Evolutionary conservation across 2,113 vertebrate genomes (phyloP).

Genomic region (Heterochromis multidens): DNA sequence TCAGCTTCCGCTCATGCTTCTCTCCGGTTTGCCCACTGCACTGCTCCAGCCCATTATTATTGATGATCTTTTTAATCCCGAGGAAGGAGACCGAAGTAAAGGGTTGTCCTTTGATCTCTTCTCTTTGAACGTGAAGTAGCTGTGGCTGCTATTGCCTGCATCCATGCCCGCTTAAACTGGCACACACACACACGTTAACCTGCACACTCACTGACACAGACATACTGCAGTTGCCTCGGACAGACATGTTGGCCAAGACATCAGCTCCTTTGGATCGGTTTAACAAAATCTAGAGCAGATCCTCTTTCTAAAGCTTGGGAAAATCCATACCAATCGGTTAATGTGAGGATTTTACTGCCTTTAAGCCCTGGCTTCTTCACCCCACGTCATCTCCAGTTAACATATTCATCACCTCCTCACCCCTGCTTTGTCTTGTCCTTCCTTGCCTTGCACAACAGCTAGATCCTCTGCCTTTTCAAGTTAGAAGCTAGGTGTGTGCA

Average conservation of each 20-base stretch:
- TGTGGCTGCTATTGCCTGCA: slow-evolving; percentile 16
- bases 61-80: slow-evolving; percentile 64
- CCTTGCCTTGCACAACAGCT: background rate
- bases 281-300: slow-evolving; percentile 51
- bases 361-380: slow-evolving; percentile 35
- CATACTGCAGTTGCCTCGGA: background rate
- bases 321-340: slow-evolving; percentile 60
- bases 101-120: slow-evolving; percentile 61
- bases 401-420: slow-evolving; percentile 43
- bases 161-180: background rate
- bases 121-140: slow-evolving; percentile 61
- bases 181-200: background rate
- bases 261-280: slow-evolving; percentile 50
- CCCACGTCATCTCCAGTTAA: slow-evolving; percentile 39
- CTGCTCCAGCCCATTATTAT: slow-evolving; percentile 58
- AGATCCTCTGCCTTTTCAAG: background rate
- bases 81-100: slow-evolving; percentile 37
- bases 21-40: slow-evolving; percentile 28
- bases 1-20: slow-evolving; percentile 20
- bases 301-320: slow-evolving; percentile 50
- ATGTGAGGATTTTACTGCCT: slow-evolving; percentile 48
- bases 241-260: slow-evolving; percentile 16
- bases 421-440: slow-evolving; percentile 5
- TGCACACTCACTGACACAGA: background rate
- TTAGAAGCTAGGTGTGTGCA: background rate